These are phyloP conservation scores for Kryptolebias marmoratus DNA, from an alignment of 2,113 vertebrate genomes.

Conservation along the genomic window DNA sequence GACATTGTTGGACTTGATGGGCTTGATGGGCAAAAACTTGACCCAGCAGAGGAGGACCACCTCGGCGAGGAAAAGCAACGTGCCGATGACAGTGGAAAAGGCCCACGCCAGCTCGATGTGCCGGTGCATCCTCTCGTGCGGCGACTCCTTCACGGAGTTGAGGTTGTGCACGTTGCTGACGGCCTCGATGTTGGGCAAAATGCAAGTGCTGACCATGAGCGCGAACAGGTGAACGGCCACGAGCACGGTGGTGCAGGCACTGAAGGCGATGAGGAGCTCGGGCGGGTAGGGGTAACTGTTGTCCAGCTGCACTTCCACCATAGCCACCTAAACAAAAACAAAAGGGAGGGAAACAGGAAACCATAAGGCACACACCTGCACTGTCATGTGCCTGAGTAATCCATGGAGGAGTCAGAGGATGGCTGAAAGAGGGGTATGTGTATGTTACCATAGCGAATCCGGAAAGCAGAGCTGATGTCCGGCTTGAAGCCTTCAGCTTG, in stretches of 20 bases:
- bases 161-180: conserved; percentile 99
- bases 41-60: conserved; percentile 99
- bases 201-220: conserved; percentile 98
- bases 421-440: no score
- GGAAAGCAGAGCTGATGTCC: conserved; percentile 95
- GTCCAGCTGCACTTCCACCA: conserved; percentile 99
- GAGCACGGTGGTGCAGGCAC: conserved; percentile 95
- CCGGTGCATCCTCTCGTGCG: conserved; percentile 95
- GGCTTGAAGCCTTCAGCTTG: conserved; percentile 96
- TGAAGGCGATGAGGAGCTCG: conserved; percentile 94
- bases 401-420: not conserved
- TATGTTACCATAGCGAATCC: conserved; percentile 94
- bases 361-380: conserved; percentile 69
- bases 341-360: not conserved
- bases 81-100: conserved; percentile 95
- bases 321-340: conserved; percentile 86
- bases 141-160: conserved; percentile 97
- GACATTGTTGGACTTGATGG: conserved; percentile 60
- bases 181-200: conserved; percentile 95
- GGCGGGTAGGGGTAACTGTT: conserved; percentile 93
- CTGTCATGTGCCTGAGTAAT: conserved; percentile 2
- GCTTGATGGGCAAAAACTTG: conserved; percentile 90
- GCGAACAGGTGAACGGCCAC: conserved; percentile 97
- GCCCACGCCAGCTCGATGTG: conserved; percentile 99
- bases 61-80: conserved; percentile 94